Evolutionary conservation across 2,888 invertebrate genomes (phyloP), one percentile per base, ranked within the genome.

Genomic region (Globia sparganii): DNA sequence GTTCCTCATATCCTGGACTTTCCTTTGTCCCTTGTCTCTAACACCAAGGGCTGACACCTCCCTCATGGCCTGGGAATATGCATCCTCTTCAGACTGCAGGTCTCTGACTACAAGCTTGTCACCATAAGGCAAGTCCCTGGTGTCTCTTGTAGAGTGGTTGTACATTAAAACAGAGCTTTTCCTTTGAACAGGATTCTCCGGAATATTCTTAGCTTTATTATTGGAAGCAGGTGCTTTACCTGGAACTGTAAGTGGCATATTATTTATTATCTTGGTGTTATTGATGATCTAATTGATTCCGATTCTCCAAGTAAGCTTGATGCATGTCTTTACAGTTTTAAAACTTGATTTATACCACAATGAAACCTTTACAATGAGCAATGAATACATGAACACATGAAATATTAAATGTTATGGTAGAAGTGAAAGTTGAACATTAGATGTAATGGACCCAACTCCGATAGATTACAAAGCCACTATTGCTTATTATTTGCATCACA

Each of bases 1-100:
- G 80, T 90, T 93, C 75, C 94, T 93, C 84, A 91, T 88, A 62
- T 94, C 91, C 73, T 93, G 92, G n/a, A 91, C 77, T 81, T 91
- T 93, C 58, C 91, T 94, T 28, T 90, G 88, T 34, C 92, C 90
- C 59, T 90, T 90, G 40, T 91, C 90, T 64, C 89, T 89, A 8
- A 71, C 65, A 18, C 88, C 78, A 15, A 84, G 79, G 49, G 77
- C 74, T 2, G 91, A 86, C 6, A 89, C 87, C 84, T 95, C 95
- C 86, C 90, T 94, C 80, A 94, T 88, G 3, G 96, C 96, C 80
- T 93, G 94, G 0, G 94, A 91, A 85, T 96, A 96, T 31, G 96
- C 96, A 88, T 96, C 95, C 28, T 95, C 94, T 37, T 93, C 91
- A 46, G 78, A 80, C 58, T 88, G 91, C 11, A 73, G n/a, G 56